Percentiles rank a stretch among this genome's conserved stretches.
These are phyloP conservation scores for Orestias chungarensis DNA, from an alignment of 2,797 vertebrate genomes.

Conservation along the genomic window DNA sequence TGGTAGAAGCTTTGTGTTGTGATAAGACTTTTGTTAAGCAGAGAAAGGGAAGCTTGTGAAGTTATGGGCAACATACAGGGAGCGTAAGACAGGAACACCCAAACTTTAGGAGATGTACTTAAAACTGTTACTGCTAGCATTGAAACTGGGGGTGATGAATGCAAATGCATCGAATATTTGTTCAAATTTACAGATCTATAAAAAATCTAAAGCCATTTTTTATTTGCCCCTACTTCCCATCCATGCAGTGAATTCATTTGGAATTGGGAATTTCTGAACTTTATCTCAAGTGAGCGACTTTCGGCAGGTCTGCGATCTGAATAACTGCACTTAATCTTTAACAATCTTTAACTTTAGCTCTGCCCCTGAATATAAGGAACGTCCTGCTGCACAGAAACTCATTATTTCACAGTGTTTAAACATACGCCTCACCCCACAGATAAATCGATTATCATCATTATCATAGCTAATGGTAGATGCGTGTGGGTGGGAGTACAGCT, in stretches of 20 bases:
- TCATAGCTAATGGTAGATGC: constrained; percentile 47
- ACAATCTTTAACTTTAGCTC: constrained; percentile 52
- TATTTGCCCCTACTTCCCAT: background rate
- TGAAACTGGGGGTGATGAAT: background rate
- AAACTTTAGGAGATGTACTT: background rate
- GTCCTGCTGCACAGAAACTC: constrained; percentile 37
- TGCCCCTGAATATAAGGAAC: constrained; percentile 37
- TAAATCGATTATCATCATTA: constrained; percentile 64
- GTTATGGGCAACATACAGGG: background rate
- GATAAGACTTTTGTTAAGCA: background rate
- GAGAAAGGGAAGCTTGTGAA: background rate
- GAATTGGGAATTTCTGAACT: too few species aligned
- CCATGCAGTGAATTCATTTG: background rate
- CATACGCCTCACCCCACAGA: constrained; percentile 44
- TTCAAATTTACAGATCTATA: background rate
- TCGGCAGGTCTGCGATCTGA: constrained; percentile 29
- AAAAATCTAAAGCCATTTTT: background rate
- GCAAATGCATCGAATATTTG: background rate
- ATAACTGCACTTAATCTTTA: constrained; percentile 24
- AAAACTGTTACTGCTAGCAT: background rate
- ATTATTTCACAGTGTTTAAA: constrained; percentile 57
- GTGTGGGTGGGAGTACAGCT: constrained; percentile 19
- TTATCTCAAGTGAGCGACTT: background rate
- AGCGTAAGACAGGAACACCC: background rate
- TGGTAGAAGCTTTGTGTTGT: background rate